Base-by-base conservation (phyloP, 2,888 invertebrate genomes). In the Pediacus dermestoides region DNA sequence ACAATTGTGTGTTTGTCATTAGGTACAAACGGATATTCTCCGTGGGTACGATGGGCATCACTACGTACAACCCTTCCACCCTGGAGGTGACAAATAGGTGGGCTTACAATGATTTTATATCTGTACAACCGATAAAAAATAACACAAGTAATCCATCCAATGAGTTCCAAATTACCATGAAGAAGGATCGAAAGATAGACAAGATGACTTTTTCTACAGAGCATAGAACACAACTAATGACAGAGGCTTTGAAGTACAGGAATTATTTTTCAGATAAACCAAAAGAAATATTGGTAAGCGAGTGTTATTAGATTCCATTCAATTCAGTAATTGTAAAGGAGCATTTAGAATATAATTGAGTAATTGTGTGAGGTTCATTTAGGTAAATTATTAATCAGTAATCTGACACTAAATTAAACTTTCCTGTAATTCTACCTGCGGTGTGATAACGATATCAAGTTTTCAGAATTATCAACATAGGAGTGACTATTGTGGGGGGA, bases 11-110 rank as follows among this genome's bases (percentile, higher is more conserved):
- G n/a, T n/a, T n/a, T n/a, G n/a, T 45, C 56, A 60, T 16, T 59
- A 88, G 88, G 64, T 99, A 99, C 73, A 95, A 94, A 70, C 78
- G 99, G 57, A 90, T 99, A 60, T 91, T 99, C 67, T 93, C 97
- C 4, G 84, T 99, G 61, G 97, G 97, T 36, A 88, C 92, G 23
- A 81, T 84, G 65, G 96, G 95, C 16, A 88, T 99, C 56, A 92
- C 96, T 30, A 99, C 99, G 1, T 97, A 97, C 71, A 96, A 96
- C 72, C 96, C 91, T n/a, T 79, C 76, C 46, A 85, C 79, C 52
- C 73, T 90, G 57, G 92, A 92, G 64, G 78, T 90, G 48, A 99
- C 99, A 37, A 99, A 99, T 73, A 87, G 90, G 70, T 92, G 91
- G 91, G 73, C 82, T 33, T 91, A 62, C 30, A 55, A 50, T 44